Conservation (phyloP, 2,888 invertebrate genomes). For the Cyclophora albipunctata region DNA sequence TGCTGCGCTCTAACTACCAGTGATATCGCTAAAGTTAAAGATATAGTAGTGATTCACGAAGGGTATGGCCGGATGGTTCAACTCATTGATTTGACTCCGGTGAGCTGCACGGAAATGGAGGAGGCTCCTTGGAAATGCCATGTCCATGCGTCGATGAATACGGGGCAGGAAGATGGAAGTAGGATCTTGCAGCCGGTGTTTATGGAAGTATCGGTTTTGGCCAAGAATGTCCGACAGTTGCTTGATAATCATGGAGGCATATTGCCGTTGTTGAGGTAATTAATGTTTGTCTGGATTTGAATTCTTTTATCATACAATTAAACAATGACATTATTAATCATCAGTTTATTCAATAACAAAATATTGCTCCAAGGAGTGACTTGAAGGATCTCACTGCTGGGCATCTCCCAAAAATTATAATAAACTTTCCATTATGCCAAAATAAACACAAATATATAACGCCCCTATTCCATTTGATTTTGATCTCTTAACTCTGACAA, state of each 20-base stretch:
- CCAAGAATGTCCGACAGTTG: slow-evolving; percentile 79
- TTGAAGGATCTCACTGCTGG: too few species aligned
- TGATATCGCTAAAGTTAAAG: slow-evolving; percentile 83
- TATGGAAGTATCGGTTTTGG: slow-evolving; percentile 79
- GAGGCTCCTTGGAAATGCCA: slow-evolving; percentile 71
- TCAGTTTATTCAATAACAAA: neutral
- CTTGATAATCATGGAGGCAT: slow-evolving; percentile 84
- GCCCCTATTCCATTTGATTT: too few species aligned
- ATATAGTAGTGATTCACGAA: slow-evolving; percentile 76
- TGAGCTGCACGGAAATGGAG: slow-evolving; percentile 48
- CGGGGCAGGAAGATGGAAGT: slow-evolving; percentile 58
- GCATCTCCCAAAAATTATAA: too few species aligned
- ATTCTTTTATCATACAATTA: too few species aligned
- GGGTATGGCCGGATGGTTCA: slow-evolving; percentile 63
- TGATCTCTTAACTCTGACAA: too few species aligned
- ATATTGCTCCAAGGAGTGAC: too few species aligned
- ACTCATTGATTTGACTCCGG: slow-evolving; percentile 52
- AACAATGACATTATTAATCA: neutral
- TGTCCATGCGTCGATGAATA: slow-evolving; percentile 55
- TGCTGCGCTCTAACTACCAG: slow-evolving; percentile 83
- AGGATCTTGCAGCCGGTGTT: slow-evolving; percentile 79
- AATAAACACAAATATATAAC: too few species aligned
- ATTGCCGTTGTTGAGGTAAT: slow-evolving; percentile 85
- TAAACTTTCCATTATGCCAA: too few species aligned
- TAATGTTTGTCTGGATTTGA: too few species aligned